phyloP scores from a whole-genome alignment of 2,113 vertebrate species.

The Petrocephalus microphthalmus region DNA sequence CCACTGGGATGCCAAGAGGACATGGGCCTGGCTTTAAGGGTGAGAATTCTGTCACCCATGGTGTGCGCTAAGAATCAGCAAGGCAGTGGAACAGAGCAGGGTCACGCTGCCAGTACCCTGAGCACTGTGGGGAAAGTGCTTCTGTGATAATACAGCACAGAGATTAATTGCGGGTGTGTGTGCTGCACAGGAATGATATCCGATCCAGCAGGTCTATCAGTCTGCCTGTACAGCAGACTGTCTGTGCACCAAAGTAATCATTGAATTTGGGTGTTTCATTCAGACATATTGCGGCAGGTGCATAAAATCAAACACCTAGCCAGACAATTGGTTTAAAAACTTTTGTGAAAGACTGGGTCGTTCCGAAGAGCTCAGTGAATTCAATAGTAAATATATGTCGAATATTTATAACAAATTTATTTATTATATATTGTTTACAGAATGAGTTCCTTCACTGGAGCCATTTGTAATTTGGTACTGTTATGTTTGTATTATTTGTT shows the following conservation, averaged over 20 bases:
- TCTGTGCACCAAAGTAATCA: not conserved
- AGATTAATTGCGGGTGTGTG: not conserved
- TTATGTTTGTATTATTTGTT: too few species aligned
- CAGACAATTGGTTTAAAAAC: not conserved
- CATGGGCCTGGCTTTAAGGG: not conserved
- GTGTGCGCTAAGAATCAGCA: constrained; percentile 30
- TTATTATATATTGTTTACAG: too few species aligned
- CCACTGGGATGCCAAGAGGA: constrained; percentile 23
- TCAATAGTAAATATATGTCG: too few species aligned
- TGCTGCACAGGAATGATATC: not conserved
- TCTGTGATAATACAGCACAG: not conserved
- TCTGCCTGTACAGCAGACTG: not conserved
- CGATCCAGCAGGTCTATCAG: not conserved
- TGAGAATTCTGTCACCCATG: constrained; percentile 28
- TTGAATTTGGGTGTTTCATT: not conserved
- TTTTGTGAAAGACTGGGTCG: not conserved
- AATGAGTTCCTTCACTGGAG: too few species aligned
- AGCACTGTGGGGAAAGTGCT: not conserved
- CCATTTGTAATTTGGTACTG: too few species aligned
- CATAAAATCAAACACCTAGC: not conserved
- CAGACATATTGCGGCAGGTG: not conserved
- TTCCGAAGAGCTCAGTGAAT: not conserved
- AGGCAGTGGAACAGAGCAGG: not conserved
- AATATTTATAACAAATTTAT: too few species aligned
- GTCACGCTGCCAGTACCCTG: not conserved